phyloP scores from a whole-genome alignment of 1,140 invertebrate genomes.

The Metaphire vulgaris region DNA sequence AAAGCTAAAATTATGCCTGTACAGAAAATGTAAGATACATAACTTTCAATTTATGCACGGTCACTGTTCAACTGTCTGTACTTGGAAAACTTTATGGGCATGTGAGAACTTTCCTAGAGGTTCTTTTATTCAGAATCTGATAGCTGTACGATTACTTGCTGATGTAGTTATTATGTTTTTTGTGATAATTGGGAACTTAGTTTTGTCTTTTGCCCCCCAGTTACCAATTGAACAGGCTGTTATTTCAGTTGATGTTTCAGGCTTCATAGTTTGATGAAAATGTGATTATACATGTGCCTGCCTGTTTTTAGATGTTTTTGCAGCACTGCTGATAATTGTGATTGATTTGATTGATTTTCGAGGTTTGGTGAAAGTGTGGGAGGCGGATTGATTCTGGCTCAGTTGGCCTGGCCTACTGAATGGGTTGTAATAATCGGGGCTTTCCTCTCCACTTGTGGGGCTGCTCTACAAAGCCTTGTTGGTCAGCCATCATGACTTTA shows the following conservation, averaged over 20 bases:
- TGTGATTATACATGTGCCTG: too few relatives aligned
- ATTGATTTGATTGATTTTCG: not conserved
- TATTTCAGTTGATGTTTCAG: not conserved
- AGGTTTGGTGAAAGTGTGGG: constrained; percentile 89
- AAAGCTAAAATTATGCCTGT: not conserved
- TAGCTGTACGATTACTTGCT: too few relatives aligned
- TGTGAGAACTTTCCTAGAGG: too few relatives aligned
- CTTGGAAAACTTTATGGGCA: too few relatives aligned
- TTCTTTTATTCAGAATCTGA: too few relatives aligned
- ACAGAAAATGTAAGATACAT: not conserved
- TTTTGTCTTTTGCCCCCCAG: not conserved
- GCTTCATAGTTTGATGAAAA: not conserved
- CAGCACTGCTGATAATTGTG: too few relatives aligned
- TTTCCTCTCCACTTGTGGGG: constrained; percentile 87
- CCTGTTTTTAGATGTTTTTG: too few relatives aligned
- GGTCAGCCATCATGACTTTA: too few relatives aligned
- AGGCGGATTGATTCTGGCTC: constrained; percentile 83
- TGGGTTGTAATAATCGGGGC: constrained; percentile 88
- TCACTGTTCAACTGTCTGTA: too few relatives aligned
- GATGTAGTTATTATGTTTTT: too few relatives aligned
- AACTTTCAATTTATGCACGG: not conserved
- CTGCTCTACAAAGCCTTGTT: constrained; percentile 83
- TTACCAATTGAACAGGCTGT: not conserved
- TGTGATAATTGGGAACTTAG: too few relatives aligned
- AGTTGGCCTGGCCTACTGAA: constrained; percentile 80